phyloP scores from a whole-genome alignment of 2,888 invertebrate species.

The Laothoe populi region DNA sequence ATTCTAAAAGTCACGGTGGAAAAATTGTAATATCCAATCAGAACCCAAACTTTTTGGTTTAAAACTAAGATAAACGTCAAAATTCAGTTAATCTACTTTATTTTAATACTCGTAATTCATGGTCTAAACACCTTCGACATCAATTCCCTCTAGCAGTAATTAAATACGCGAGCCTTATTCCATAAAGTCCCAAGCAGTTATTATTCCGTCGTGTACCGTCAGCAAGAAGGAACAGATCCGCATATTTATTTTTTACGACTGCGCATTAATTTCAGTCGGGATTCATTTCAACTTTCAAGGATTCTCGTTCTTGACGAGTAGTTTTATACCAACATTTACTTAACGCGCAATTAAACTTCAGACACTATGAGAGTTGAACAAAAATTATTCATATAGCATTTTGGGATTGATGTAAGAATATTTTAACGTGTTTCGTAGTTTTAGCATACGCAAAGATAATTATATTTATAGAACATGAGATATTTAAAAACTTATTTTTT shows the following conservation, averaged over 20 bases:
- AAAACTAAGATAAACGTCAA: too few species aligned
- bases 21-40: too few species aligned
- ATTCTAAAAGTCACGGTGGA: too few species aligned
- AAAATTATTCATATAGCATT: neutral
- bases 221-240: neutral
- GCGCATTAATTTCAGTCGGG: neutral
- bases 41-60: too few species aligned
- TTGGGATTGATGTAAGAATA: neutral
- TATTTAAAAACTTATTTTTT: too few species aligned
- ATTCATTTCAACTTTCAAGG: conserved; percentile 22
- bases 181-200: neutral
- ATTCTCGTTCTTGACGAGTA: conserved; percentile 10
- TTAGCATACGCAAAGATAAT: too few species aligned
- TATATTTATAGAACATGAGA: too few species aligned
- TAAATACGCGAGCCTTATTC: too few species aligned
- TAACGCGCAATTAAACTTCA: conserved; percentile 11
- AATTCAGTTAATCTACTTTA: too few species aligned
- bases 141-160: neutral
- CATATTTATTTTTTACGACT: neutral
- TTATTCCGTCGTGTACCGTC: conserved; percentile 8
- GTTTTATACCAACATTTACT: conserved; percentile 19
- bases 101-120: too few species aligned
- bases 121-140: neutral
- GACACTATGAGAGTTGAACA: neutral
- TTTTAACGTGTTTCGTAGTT: too few species aligned